phyloP scores from a whole-genome alignment of 2,888 invertebrate genomes.

The Troides oblongomaculatus region DNA sequence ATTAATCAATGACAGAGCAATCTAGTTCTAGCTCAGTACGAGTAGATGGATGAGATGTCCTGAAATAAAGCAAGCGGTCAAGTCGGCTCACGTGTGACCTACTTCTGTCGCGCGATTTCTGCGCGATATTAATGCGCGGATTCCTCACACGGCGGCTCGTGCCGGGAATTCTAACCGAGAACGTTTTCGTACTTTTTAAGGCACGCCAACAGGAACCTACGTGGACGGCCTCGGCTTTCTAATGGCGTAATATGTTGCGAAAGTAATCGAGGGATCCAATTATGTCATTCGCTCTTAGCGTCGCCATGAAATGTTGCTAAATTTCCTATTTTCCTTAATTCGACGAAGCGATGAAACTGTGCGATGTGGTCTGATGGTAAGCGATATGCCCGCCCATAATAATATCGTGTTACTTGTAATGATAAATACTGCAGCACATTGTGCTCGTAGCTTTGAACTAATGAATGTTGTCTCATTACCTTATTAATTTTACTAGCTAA shows the following conservation, averaged over 20 bases:
- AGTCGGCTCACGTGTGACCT: conserved; percentile 42
- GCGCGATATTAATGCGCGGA: conserved; percentile 55
- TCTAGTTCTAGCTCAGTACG: too few relatives aligned
- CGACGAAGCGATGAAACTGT: too few relatives aligned
- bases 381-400: too few relatives aligned
- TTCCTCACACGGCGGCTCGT: conserved; percentile 59
- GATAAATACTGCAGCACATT: too few relatives aligned
- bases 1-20: too few relatives aligned
- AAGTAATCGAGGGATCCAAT: conserved; percentile 61
- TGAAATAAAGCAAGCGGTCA: conserved; percentile 17
- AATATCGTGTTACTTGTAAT: too few relatives aligned
- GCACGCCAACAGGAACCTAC: conserved; percentile 68
- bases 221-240: conserved; percentile 67
- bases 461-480: too few relatives aligned
- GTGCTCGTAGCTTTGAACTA: too few relatives aligned
- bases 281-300: conserved; percentile 62
- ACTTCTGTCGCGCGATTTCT: conserved; percentile 49
- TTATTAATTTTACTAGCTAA: too few relatives aligned
- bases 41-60: not conserved
- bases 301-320: conserved; percentile 17
- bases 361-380: too few relatives aligned
- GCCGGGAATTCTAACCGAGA: conserved; percentile 51
- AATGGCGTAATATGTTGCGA: conserved; percentile 72
- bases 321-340: too few relatives aligned
- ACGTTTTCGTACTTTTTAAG: conserved; percentile 39